Evolutionary conservation across 2,888 invertebrate species (phyloP), one percentile per base, ranked within the genome.

Genomic region (Charanyca ferruginea): DNA sequence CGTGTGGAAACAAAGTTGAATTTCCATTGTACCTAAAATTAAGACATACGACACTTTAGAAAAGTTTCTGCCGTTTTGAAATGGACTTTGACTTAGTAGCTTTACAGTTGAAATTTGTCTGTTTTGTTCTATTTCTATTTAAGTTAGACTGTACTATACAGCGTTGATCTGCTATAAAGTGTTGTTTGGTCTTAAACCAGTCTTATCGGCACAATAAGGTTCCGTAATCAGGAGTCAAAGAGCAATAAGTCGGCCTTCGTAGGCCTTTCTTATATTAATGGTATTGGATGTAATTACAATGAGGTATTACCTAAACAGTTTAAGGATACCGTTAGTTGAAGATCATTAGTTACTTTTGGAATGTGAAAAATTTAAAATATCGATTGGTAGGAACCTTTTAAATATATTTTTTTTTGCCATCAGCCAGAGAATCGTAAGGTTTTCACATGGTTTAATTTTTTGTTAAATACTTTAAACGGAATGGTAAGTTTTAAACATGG

Each of bases 121-220:
- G 45, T 20, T 38, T 23, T 9, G 6, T 1, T 13, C 1, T 16
- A 35, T 48, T 48, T 49, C 42, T 22, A 32, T 42, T 22, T 20
- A 28, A 4, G 53, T 54, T 7, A 54, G 32, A 20, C 0, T 16
- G 5, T 61, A 44, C 18, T 79, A 66, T 80, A 80, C 52, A 47
- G 13, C 41, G 13, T 5, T 42, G 62, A 53, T 60, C 54, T 54
- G 41, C 66, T 65, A 68, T 81, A 81, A 79, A 81, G 59, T 62
- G 71, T 52, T 61, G 57, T 51, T 44, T 51, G 58, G 71, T 62
- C 69, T 70, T 81, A 81, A 74, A 81, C 51, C 23, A 70, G 66
- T 54, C 74, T 81, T 81, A 81, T 81, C 80, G 59, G 35, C 18
- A 81, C 77, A 74, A 79, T 80, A 81, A 79, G 77, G 69, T 77